Evolutionary conservation across 2,888 invertebrate species (phyloP), one percentile per base, ranked within the genome.

Genomic region (Apamea epomidion): DNA sequence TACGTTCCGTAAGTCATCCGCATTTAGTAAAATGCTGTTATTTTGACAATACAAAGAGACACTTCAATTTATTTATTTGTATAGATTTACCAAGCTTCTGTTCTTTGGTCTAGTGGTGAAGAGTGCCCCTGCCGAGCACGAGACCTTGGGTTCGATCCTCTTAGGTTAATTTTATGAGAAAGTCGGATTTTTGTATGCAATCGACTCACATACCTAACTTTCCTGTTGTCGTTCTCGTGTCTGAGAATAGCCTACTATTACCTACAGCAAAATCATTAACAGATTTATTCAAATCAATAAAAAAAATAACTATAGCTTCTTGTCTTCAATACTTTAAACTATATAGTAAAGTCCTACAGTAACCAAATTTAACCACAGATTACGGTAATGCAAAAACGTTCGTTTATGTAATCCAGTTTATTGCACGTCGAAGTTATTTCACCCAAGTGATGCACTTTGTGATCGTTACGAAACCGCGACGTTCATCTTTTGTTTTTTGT

Each of bases 331-430:
- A 16, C 25, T 14, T n/a, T 12, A n/a, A 72, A 73, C 25, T 64
- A 25, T 3, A 0, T 2, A 7, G 7, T 51, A 51, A 51, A 18
- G 7, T 51, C 21, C 37, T 71, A 14, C 21, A 51, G 45, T 12
- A 54, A 81, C 58, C 2, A 54, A 74, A 29, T n/a, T 21, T 25
- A 72, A 58, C 10, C 7, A 58, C 45, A 65, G 54, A 29, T 32
- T 25, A 25, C 14, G 10, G 2, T 8, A 67, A 32, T 3, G 48
- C 58, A 79, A 83, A 71, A 67, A 32, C 51, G 14, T 65, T 74
- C 4, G 45, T 65, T 80, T 77, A 77, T 29, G 42, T 77, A 84
- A 84, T 69, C 37, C 4, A 29, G 51, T 62, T 21, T 21, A 76
- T 80, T 67, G 51, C 62, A 68, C 58, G 25, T 64, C 42, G 10